phyloP scores from a whole-genome alignment of 35 echinoderm and acorn worm genomes.

The Ophioderma brevispina region DNA sequence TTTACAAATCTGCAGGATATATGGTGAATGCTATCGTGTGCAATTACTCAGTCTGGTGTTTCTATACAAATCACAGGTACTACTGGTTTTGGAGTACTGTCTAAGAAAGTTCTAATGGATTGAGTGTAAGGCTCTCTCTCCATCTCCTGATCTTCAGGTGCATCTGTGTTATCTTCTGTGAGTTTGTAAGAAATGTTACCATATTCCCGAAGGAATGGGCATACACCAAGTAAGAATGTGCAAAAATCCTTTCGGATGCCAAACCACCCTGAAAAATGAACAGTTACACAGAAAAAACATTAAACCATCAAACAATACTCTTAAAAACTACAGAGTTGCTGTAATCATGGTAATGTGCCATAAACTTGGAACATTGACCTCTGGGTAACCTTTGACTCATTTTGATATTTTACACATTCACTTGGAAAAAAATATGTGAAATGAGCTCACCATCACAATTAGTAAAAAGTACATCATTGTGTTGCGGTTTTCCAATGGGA shows the following conservation, averaged over 20 bases:
- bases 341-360: background rate
- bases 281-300: no score
- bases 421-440: no score
- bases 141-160: conserved; percentile 29
- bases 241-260: conserved; percentile 98
- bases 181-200: conserved; percentile 88
- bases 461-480: no score
- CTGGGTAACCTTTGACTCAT: no score
- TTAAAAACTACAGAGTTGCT: no score
- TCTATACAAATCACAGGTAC: conserved; percentile 86
- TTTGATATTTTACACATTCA: no score
- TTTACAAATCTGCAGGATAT: no score
- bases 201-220: conserved; percentile 91
- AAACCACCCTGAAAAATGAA: conserved; percentile 99
- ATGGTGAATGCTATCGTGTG: no score
- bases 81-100: conserved; percentile 59
- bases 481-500: no score
- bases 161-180: background rate
- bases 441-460: no score
- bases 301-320: no score
- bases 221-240: conserved; percentile 87
- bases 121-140: conserved; percentile 71
- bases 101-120: conserved; percentile 69
- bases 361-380: background rate
- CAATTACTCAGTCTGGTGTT: conserved; percentile 91